phyloP scores from a whole-genome alignment of 2,797 vertebrate species.

The Peromyscus eremicus region DNA sequence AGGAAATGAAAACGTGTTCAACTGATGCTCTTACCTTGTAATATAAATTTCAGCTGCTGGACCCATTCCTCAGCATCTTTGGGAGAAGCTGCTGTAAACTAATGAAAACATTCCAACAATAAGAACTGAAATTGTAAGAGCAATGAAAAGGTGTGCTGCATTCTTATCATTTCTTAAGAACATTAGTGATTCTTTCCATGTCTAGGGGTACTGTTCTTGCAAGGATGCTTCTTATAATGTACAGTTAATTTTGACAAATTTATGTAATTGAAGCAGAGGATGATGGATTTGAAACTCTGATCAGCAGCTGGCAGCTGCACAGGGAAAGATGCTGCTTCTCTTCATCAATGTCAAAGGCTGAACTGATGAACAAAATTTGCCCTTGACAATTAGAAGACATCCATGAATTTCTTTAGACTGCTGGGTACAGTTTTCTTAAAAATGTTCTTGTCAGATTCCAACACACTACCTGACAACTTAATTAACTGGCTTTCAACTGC shows the following conservation, averaged over 20 bases:
- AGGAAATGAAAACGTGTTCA: slow-evolving; percentile 56
- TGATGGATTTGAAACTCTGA: slow-evolving; percentile 93
- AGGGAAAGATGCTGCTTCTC: slow-evolving; percentile 92
- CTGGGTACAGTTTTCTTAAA: slow-evolving; percentile 92
- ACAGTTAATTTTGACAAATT: slow-evolving; percentile 94
- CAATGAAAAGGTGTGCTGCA: slow-evolving; percentile 75
- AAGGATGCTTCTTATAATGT: slow-evolving; percentile 93
- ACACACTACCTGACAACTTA: slow-evolving; percentile 93
- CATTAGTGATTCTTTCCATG: slow-evolving; percentile 91
- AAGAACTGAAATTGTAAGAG: slow-evolving; percentile 78
- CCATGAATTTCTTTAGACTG: slow-evolving; percentile 92
- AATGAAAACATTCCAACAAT: slow-evolving; percentile 82
- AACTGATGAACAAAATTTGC: slow-evolving; percentile 93
- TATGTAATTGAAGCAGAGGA: slow-evolving; percentile 93
- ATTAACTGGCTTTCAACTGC: slow-evolving; percentile 93
- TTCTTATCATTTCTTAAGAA: slow-evolving; percentile 87
- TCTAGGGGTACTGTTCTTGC: slow-evolving; percentile 91
- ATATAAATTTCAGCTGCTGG: slow-evolving; percentile 94
- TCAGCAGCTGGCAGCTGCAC: slow-evolving; percentile 94
- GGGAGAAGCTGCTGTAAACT: slow-evolving; percentile 96
- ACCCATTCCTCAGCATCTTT: slow-evolving; percentile 98
- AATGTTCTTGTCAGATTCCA: slow-evolving; percentile 93
- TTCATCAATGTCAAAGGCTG: slow-evolving; percentile 93
- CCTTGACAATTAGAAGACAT: slow-evolving; percentile 94
- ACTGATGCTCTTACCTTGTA: slow-evolving; percentile 92